Evolutionary conservation across 2,888 invertebrate genomes (phyloP), one percentile per base, ranked within the genome.

Genomic region (Hecatera dysodea): DNA sequence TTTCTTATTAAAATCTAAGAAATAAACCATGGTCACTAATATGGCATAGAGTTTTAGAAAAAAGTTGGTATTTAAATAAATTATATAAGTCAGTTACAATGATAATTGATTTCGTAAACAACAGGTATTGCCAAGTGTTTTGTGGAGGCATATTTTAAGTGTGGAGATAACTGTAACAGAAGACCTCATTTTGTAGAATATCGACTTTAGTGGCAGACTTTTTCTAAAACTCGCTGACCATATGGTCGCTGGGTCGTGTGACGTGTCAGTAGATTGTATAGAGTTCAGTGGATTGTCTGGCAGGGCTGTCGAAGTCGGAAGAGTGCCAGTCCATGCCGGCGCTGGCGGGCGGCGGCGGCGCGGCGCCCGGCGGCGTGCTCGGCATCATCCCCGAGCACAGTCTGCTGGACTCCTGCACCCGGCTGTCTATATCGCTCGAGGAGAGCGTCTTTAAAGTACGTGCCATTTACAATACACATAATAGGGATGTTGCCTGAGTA

Each of bases 241-340:
- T 19, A 19, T 44, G 44, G 19, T 1, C 44, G 9, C 46, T 22
- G 48, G 22, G 48, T 48, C 48, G 12, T 12, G 22, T 22, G 4
- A 5, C n/a, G 48, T 24, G 48, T 24, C 56, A 56, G 56, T 56
- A 56, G 72, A 78, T 75, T 78, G 44, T 75, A 75, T 65, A 76
- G 46, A 52, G 56, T 59, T 59, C 64, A 76, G 81, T 72, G 64
- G 75, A 61, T 69, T 69, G 59, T 59, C 48, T 71, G 29, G 62
- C 93, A 97, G 97, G 97, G 75, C 96, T 98, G 96, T 97, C 98
- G 55, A 98, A 98, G 89, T 98, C 98, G 85, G 98, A 98, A 91
- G 98, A 98, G 95, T 98, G 98, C 86, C 98, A 98, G 92, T 98
- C 98, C 71, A 98, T 98, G 88, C 98, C 98, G 60, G 98, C 98